Percentiles rank a stretch among this genome's conserved stretches.
Evolutionary conservation across 2,888 invertebrate species (phyloP).

Genomic region (Frankliniella fusca): DNA sequence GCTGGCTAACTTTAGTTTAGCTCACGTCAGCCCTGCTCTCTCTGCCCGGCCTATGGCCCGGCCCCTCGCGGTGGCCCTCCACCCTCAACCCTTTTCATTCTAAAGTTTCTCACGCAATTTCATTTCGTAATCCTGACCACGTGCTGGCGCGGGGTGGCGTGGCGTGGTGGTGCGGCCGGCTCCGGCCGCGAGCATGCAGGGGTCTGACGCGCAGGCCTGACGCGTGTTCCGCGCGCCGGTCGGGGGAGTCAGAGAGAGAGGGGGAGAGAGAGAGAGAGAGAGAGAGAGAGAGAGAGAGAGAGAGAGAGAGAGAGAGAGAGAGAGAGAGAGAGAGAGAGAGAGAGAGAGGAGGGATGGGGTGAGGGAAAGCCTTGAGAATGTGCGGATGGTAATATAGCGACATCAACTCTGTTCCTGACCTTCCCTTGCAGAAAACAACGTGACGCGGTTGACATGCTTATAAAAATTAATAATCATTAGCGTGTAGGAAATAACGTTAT

Average conservation of each 20-base stretch:
- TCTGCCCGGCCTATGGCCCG: too few species aligned
- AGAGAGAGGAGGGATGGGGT: background rate
- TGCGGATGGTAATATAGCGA: background rate
- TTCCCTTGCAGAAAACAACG: too few species aligned
- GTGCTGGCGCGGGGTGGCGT: background rate
- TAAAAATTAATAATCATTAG: too few species aligned
- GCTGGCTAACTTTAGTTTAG: too few species aligned
- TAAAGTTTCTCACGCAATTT: background rate
- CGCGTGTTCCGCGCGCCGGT: background rate
- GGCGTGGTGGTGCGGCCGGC: background rate
- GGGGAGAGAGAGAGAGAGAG: background rate
- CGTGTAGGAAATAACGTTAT: too few species aligned
- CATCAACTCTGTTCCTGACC: too few species aligned
- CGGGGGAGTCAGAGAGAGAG: background rate
- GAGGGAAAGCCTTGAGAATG: background rate
- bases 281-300: background rate
- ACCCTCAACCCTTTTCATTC: background rate
- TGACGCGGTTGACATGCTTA: too few species aligned
- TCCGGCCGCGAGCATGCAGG: background rate
- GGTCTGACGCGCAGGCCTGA: background rate
- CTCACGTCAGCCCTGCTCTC: too few species aligned
- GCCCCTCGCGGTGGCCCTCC: too few species aligned
- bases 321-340: slow-evolving; percentile 1
- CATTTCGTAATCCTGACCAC: slow-evolving; percentile 22
- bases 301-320: background rate